Percentiles rank a stretch among this genome's conserved stretches.
phyloP scores from a whole-genome alignment of 2,888 invertebrate species.

The Tipula confusa region DNA sequence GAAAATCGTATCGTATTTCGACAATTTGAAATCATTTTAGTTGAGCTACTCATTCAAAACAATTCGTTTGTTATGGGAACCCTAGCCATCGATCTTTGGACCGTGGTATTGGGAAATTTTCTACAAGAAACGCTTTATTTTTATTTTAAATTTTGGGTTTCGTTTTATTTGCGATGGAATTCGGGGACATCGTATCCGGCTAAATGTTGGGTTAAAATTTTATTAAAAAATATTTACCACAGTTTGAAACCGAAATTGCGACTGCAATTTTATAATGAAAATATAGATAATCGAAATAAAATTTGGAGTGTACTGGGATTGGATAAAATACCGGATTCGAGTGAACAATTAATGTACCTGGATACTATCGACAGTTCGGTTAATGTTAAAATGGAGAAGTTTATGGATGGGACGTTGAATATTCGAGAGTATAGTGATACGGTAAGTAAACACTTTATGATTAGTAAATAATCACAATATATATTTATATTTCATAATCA shows the following conservation, averaged over 20 bases:
- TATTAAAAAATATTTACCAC: background rate
- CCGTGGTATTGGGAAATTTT: background rate
- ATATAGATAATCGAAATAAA: background rate
- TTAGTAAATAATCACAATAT: background rate
- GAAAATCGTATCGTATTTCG: background rate
- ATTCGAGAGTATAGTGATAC: background rate
- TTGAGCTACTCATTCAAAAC: background rate
- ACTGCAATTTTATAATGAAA: background rate
- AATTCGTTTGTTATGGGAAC: background rate
- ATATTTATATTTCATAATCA: background rate
- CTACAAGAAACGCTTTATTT: background rate
- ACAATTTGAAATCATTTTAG: background rate
- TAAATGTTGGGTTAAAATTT: background rate
- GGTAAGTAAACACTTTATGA: background rate
- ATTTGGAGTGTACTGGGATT: constrained; percentile 15
- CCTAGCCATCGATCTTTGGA: background rate
- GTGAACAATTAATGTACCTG: background rate
- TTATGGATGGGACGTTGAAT: background rate
- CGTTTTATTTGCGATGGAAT: background rate
- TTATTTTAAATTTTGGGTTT: background rate
- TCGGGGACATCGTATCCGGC: background rate
- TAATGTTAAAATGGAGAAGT: background rate
- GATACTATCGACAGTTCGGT: background rate
- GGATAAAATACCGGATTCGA: background rate
- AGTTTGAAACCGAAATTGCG: background rate